Evolutionary conservation across 2,797 vertebrate species (phyloP), one percentile per base, ranked within the genome.

Genomic region (Phoeniculus purpureus): DNA sequence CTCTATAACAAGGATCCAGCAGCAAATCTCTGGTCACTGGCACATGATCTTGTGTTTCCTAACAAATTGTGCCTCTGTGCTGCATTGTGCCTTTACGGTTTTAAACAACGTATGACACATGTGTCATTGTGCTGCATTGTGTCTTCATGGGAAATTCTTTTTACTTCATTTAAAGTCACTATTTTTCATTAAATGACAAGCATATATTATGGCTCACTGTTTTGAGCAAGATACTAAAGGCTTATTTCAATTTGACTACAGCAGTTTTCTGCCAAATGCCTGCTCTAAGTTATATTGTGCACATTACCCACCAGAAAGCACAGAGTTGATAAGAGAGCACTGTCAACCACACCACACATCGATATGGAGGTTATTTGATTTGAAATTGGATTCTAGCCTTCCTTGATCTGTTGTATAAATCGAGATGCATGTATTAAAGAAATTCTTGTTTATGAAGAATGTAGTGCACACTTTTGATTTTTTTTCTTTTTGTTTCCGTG

Each of bases 341-440:
- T 93, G 95, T 94, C 97, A 97, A 95, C 97, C 96, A 87, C 43
- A 92, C 85, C 87, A 91, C 90, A 95, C 96, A 85, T 97, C 83
- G 62, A 98, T 97, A 95, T 93, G 97, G 97, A 95, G 96, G 96
- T 97, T 97, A 97, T 97, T 97, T 97, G 97, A 97, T 97, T 97
- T 97, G 96, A 98, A 97, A 97, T 97, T 98, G 97, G 96, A 97
- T 98, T 97, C 97, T 94, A 92, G 94, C 92, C 94, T 97, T 95
- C 90, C 96, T 96, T 97, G 95, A 97, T 97, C 97, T 96, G 82
- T 95, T 97, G 94, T 97, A 95, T 96, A 97, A 97, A 97, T 96
- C 96, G 94, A 96, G 96, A 92, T 45, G 20, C 75, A 50, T 66
- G 85, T 91, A 91, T 94, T 96, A 95, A 95, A 93, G 95, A 96